These are phyloP conservation scores for Drosophila subpulchrella DNA, from an alignment of 1,140 invertebrate species.

Conservation along the genomic window DNA sequence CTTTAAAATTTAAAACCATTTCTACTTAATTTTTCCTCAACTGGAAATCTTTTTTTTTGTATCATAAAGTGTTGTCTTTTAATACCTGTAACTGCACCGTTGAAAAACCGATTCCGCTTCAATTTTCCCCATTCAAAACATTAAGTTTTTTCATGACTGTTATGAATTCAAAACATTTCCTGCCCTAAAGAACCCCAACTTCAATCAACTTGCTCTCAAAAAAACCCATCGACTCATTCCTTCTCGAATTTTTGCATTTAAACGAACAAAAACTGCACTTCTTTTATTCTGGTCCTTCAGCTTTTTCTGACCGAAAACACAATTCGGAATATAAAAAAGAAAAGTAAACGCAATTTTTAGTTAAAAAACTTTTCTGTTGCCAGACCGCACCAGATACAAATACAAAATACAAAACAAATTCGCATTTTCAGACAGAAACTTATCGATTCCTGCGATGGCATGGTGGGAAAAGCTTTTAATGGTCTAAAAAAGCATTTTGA, in stretches of 20 bases:
- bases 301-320: conserved; percentile 25
- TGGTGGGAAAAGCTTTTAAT: conserved; percentile 69
- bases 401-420: conserved; percentile 41
- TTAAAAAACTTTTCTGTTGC: conserved; percentile 28
- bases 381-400: conserved; percentile 21
- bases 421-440: conserved; percentile 29
- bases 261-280: conserved; percentile 12
- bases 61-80: not conserved
- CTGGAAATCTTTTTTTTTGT: not conserved
- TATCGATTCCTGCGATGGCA: conserved; percentile 55
- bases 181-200: conserved; percentile 12
- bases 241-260: conserved; percentile 5
- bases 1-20: not conserved
- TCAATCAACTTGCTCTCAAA: conserved; percentile 15
- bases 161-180: conserved; percentile 24
- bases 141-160: conserved; percentile 16
- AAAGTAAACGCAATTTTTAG: conserved; percentile 21
- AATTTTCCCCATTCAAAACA: conserved; percentile 16
- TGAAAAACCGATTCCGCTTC: conserved; percentile 17
- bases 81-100: conserved; percentile 11
- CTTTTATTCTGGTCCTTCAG: conserved; percentile 3
- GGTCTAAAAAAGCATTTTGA: conserved; percentile 56
- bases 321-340: not conserved
- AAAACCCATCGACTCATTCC: not conserved
- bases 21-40: not conserved